Conservation (phyloP, 2,888 invertebrate species). For the Hylaea fasciaria region DNA sequence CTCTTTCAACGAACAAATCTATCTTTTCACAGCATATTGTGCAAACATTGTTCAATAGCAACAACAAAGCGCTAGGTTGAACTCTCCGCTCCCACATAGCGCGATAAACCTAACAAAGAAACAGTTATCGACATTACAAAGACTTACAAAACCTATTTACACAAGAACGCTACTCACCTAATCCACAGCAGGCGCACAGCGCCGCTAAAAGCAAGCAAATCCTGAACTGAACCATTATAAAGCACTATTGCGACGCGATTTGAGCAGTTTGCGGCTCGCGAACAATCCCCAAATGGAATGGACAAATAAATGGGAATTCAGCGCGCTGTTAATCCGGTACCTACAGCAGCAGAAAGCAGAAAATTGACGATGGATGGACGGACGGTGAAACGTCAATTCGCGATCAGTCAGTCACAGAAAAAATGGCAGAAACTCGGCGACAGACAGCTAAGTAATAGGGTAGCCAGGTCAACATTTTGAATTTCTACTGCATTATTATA, state of each 20-base stretch:
- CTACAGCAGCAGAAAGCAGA: slow-evolving; percentile 32
- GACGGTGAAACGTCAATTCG: slow-evolving; percentile 9
- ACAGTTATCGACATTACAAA: slow-evolving; percentile 46
- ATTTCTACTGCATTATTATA: too few species aligned
- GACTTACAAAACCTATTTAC: slow-evolving; percentile 39
- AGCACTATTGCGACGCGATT: slow-evolving; percentile 42
- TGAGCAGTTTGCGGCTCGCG: slow-evolving; percentile 39
- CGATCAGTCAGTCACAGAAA: neutral
- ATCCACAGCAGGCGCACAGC: slow-evolving; percentile 62
- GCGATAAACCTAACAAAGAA: slow-evolving; percentile 64
- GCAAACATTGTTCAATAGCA: slow-evolving; percentile 52
- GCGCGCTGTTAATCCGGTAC: slow-evolving; percentile 55
- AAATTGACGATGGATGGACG: slow-evolving; percentile 9
- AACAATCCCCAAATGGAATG: slow-evolving; percentile 60
- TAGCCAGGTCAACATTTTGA: too few species aligned
- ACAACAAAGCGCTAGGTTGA: slow-evolving; percentile 47
- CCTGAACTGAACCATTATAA: slow-evolving; percentile 65
- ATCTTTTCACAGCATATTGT: slow-evolving; percentile 50
- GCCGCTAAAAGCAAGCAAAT: slow-evolving; percentile 66
- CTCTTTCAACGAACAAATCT: slow-evolving; percentile 11
- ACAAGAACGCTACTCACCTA: slow-evolving; percentile 62
- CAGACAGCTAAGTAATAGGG: too few species aligned
- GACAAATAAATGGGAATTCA: slow-evolving; percentile 52
- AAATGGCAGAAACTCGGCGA: too few species aligned
- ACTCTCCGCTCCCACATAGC: slow-evolving; percentile 41